phyloP scores from a whole-genome alignment of 1,140 invertebrate species.

The Brachionus plicatilis region DNA sequence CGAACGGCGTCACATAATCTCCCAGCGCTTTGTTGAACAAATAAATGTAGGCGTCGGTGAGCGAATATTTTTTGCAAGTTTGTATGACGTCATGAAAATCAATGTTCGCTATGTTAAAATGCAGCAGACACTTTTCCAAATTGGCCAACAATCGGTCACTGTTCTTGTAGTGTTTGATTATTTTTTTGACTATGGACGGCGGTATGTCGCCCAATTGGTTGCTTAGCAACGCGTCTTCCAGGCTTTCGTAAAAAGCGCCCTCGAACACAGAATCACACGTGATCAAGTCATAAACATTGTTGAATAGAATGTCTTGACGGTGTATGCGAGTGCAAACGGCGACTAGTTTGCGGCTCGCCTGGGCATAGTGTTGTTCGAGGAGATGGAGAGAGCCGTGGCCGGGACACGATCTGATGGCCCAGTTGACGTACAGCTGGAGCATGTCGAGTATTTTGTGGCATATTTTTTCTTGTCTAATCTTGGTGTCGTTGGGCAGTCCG shows the following conservation, averaged over 20 bases:
- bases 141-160: conserved; percentile 59
- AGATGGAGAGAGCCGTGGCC: conserved; percentile 44
- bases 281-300: conserved; percentile 57
- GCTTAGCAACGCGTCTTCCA: conserved; percentile 61
- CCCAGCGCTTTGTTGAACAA: conserved; percentile 76
- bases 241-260: conserved; percentile 59
- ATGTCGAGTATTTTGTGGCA: conserved; percentile 60
- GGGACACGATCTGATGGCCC: conserved; percentile 44
- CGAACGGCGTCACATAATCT: conserved; percentile 76
- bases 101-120: conserved; percentile 73
- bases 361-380: conserved; percentile 45
- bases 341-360: conserved; percentile 46
- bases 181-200: conserved; percentile 60
- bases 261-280: conserved; percentile 53
- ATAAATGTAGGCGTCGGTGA: conserved; percentile 82
- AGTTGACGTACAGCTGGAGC: conserved; percentile 46
- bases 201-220: conserved; percentile 58
- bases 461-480: conserved; percentile 61
- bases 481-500: conserved; percentile 56
- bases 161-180: conserved; percentile 59
- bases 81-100: conserved; percentile 80
- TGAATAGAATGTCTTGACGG: conserved; percentile 57
- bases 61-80: conserved; percentile 68
- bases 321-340: conserved; percentile 44
- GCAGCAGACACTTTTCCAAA: conserved; percentile 73